Evolutionary conservation across 2,113 vertebrate genomes (phyloP).

Genomic region (Miniopterus natalensis): DNA sequence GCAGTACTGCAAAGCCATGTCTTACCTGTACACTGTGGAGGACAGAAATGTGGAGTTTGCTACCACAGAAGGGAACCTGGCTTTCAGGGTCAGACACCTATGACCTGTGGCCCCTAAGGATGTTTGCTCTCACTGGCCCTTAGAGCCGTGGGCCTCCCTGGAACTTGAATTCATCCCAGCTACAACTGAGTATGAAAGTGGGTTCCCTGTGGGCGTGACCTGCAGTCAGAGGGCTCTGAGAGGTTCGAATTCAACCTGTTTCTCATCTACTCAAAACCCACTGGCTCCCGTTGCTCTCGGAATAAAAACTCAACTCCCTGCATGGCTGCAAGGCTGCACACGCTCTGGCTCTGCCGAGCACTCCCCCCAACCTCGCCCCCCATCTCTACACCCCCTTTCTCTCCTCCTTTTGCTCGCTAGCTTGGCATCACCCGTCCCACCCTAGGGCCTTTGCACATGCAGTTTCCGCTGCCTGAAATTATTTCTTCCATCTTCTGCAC

Average conservation of each 20-base stretch:
- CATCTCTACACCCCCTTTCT: accelerated
- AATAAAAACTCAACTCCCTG: not conserved
- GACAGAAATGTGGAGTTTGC: accelerated
- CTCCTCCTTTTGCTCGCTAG: not conserved
- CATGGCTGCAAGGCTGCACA: not conserved
- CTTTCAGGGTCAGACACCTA: not conserved
- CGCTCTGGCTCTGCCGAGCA: not conserved
- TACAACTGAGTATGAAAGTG: not conserved
- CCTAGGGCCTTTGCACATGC: not conserved
- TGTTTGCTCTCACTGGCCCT: not conserved
- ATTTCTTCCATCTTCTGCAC: not conserved
- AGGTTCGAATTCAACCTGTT: not conserved
- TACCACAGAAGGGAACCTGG: not conserved
- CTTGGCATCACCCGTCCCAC: accelerated
- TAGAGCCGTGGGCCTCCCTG: not conserved
- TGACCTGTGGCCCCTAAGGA: not conserved
- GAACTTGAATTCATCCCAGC: not conserved
- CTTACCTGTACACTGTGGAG: accelerated
- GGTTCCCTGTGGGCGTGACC: too few relatives aligned
- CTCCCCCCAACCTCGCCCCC: not conserved
- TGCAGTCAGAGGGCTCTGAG: not conserved
- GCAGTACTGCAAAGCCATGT: not conserved
- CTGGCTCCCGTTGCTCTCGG: not conserved
- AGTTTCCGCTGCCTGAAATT: not conserved
- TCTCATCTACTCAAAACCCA: not conserved